Evolutionary conservation across 2,113 vertebrate genomes (phyloP), one percentile per base, ranked within the genome.

Genomic region (Gymnogyps californianus): DNA sequence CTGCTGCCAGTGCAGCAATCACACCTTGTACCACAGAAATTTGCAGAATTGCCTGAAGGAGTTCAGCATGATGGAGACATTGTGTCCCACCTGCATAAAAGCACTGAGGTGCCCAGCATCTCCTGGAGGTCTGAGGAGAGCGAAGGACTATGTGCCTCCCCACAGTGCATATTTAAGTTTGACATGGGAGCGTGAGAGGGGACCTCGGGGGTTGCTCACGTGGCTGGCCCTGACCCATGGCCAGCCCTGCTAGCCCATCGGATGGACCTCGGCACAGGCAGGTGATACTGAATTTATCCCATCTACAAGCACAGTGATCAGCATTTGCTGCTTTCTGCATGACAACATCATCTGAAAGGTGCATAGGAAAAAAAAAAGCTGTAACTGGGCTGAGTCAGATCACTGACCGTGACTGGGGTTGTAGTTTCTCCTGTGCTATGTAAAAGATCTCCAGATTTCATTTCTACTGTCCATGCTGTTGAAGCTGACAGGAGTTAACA

Each of bases 191-290:
- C 18, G 6, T 34, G 42, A 66, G 47, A 81, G 17, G 8, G 26
- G 38, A 36, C 21, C 19, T 47, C 11, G n/a, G 26, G 5, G 8
- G 3, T 13, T 61, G 38, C 6, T 69, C 40, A 38, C 2, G 0
- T 2, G 5, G 10, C 29, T 42, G 11, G 13, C 31, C 5, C 22
- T 54, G 16, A 38, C 22, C 19, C 52, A 36, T 0, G 0, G 38
- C 34, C 51, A 61, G 8, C 58, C 17, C 31, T 55, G 24, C 28
- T 67, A 58, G 31, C 4, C 17, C 18, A 12, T 6, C 9, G 7
- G 18, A 46, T 25, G 34, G 36, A 80, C 9, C 16, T 61, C 11
- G 1, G 52, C 36, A 46, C 34, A 58, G 20, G 18, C 34, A 90
- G 31, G 16, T 21, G 40, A 26, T 38, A 32, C 6, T 47, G 29